Percentiles rank a stretch among this genome's conserved stretches.
These are phyloP conservation scores for Apodemus agrarius DNA, from an alignment of 2,797 vertebrate genomes.

Conservation along the genomic window DNA sequence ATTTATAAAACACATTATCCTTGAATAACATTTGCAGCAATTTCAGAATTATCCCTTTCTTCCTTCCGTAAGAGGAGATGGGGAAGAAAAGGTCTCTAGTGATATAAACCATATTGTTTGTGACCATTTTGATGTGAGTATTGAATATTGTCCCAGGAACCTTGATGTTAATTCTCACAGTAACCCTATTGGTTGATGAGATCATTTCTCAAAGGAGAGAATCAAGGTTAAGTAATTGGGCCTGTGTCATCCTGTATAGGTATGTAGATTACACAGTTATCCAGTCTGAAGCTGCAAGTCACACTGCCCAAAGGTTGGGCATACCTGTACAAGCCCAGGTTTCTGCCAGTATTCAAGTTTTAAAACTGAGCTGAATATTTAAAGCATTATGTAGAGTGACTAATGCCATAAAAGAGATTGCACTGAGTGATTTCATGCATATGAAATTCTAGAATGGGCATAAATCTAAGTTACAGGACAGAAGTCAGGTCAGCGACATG, in stretches of 20 bases:
- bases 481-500: not conserved
- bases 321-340: not conserved
- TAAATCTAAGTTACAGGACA: not conserved
- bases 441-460: constrained; percentile 5
- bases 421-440: not conserved
- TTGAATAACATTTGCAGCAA: not conserved
- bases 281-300: not conserved
- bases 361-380: constrained; percentile 22
- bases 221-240: not conserved
- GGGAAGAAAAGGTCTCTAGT: not conserved
- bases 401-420: not conserved
- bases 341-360: constrained; percentile 5
- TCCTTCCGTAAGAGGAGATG: not conserved
- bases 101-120: not conserved
- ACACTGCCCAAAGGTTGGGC: not conserved
- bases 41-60: not conserved
- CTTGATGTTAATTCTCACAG: not conserved
- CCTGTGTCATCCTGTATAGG: not conserved
- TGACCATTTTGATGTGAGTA: not conserved
- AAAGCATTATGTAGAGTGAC: constrained; percentile 9
- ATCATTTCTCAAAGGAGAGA: constrained; percentile 18
- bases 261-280: not conserved
- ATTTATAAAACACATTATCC: not conserved
- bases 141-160: not conserved
- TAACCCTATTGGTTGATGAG: not conserved